Percentiles rank a stretch among this genome's conserved stretches.
These are phyloP conservation scores for Scaptomyza reducta DNA, from an alignment of 2,888 invertebrate genomes.

Conservation along the genomic window DNA sequence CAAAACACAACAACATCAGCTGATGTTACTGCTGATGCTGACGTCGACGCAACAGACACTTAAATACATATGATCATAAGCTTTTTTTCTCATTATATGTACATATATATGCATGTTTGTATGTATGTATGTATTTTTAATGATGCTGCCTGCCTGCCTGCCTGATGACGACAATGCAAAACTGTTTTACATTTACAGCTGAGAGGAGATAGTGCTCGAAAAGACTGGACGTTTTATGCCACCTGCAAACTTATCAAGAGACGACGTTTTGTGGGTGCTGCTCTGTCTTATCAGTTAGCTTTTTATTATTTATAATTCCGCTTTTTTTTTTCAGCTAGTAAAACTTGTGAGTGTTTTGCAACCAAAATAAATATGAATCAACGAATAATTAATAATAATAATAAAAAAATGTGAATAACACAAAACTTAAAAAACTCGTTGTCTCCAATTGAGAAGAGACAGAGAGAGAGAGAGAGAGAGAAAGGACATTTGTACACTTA, in stretches of 20 bases:
- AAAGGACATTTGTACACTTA: conserved; percentile 44
- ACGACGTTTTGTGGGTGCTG: not conserved
- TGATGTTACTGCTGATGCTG: conserved; percentile 34
- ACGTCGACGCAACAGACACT: conserved; percentile 44
- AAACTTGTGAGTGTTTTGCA: conserved; percentile 46
- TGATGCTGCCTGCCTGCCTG: conserved; percentile 44
- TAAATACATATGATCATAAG: conserved; percentile 48
- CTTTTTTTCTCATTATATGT: conserved; percentile 8
- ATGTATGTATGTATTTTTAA: conserved; percentile 23
- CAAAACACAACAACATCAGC: conserved; percentile 37
- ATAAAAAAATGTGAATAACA: conserved; percentile 47
- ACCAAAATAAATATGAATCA: conserved; percentile 76
- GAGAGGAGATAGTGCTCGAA: not conserved
- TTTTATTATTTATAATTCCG: conserved; percentile 16
- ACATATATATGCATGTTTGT: not conserved
- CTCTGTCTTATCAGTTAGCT: conserved; percentile 53
- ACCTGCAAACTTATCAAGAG: conserved; percentile 30
- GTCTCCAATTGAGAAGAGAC: not conserved
- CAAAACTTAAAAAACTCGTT: conserved; percentile 6
- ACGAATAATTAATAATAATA: conserved; percentile 31
- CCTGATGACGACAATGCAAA: conserved; percentile 39
- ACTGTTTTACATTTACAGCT: conserved; percentile 37
- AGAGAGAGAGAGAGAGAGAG: conserved; percentile 1
- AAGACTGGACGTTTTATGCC: conserved; percentile 9
- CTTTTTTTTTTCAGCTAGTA: conserved; percentile 16